Evolutionary conservation across 2,113 vertebrate genomes (phyloP).

Genomic region (Cervus canadensis): DNA sequence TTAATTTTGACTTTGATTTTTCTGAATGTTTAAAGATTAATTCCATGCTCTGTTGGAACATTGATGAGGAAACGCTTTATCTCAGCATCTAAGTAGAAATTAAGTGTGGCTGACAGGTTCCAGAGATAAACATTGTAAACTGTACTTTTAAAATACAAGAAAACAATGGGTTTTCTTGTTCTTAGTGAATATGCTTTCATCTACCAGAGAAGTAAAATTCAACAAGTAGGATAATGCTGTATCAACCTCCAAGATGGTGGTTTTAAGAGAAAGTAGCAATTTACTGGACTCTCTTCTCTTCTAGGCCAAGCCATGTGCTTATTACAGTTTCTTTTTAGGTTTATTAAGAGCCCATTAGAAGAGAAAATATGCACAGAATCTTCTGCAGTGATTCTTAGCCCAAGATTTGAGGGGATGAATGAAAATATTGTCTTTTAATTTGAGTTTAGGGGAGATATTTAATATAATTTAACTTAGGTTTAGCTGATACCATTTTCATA

Average conservation of each 20-base stretch:
- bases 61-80: neutral
- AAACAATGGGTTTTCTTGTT: slow-evolving; percentile 30
- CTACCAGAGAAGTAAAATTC: slow-evolving; percentile 15
- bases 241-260: slow-evolving; percentile 1
- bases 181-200: neutral
- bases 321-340: neutral
- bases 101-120: neutral
- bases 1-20: slow-evolving; percentile 32
- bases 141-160: neutral
- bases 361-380: neutral
- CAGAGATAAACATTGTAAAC: slow-evolving; percentile 20
- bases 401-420: neutral
- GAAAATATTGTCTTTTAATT: neutral
- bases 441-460: neutral
- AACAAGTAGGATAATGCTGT: slow-evolving; percentile 17
- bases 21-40: slow-evolving; percentile 30
- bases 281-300: neutral
- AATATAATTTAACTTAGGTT: neutral
- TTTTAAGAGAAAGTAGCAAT: slow-evolving; percentile 30
- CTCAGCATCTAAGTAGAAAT: slow-evolving; percentile 28
- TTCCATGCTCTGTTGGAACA: neutral
- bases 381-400: neutral
- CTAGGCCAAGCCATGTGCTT: neutral
- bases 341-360: slow-evolving; percentile 35
- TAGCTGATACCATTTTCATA: neutral